Evolutionary conservation across 2,888 invertebrate genomes (phyloP), one percentile per base, ranked within the genome.

Genomic region (Drosophila seclusa): DNA sequence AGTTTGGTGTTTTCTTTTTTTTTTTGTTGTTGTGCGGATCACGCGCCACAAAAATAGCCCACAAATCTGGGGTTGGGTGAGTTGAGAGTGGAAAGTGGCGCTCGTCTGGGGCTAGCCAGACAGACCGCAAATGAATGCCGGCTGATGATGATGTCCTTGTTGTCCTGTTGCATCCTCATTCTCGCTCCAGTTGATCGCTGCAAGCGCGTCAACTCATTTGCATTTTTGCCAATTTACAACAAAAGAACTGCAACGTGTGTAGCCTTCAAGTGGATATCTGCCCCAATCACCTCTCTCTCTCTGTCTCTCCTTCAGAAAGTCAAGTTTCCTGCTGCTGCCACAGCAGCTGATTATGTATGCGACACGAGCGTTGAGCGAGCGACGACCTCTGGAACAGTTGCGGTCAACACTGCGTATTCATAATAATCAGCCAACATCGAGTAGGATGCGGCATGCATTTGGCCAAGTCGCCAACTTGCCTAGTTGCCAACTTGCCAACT

Each of bases 201-300:
- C 67, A 65, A 69, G 78, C 68, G 73, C 71, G 77, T 77, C 81
- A 77, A 69, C 88, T 90, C 78, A 91, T 91, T 91, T 91, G 89
- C 91, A 91, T 91, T 90, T 90, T 90, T 89, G 87, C 79, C 87
- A 87, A 91, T 90, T 91, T 87, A 80, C 77, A 81, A 83, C 82
- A 82, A 78, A 78, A 80, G 89, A 88, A 81, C 54, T 76, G 83
- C 79, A 84, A 89, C 77, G 81, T 83, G 87, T 78, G 65, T 67
- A 53, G 79, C 79, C 79, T 74, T 59, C 68, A 52, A 78, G 74
- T 42, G 63, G n/a, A 59, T 52, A 49, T 27, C 54, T 18, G 18
- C 58, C 21, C n/a, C 42, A n/a, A 29, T 18, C 13, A 2, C 38
- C n/a, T 10, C 2, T 38, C 38, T 42, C 11, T 16, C 13, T 21